These are phyloP conservation scores for Leuciscus waleckii DNA, from an alignment of 2,797 vertebrate species.

Conservation along the genomic window DNA sequence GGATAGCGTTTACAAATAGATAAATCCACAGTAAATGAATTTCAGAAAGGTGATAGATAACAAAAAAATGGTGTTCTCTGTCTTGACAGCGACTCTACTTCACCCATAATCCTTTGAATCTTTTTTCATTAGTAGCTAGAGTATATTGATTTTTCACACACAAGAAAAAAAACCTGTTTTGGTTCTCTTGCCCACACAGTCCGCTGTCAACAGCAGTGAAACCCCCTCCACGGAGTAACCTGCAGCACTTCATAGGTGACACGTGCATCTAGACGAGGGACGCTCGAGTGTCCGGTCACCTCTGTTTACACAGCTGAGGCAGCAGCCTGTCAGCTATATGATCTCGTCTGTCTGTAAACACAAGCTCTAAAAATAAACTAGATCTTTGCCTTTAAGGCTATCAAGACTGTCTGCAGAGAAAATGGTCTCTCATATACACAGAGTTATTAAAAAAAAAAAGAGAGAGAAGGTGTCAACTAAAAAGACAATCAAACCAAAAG, in stretches of 20 bases:
- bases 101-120: conserved; percentile 13
- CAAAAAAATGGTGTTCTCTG: background rate
- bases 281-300: background rate
- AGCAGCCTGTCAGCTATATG: background rate
- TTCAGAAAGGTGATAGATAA: background rate
- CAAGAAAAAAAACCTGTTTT: background rate
- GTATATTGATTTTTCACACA: background rate
- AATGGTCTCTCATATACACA: background rate
- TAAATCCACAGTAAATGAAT: background rate
- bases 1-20: conserved; percentile 4
- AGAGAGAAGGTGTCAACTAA: background rate
- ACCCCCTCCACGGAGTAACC: background rate
- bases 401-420: background rate
- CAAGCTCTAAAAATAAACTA: conserved; percentile 41
- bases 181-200: background rate
- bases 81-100: conserved; percentile 4
- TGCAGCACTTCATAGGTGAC: conserved; percentile 33
- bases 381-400: conserved; percentile 1
- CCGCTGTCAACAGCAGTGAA: conserved; percentile 7
- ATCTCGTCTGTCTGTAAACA: background rate
- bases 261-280: conserved; percentile 20
- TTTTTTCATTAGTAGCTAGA: background rate
- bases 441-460: background rate
- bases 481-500: background rate
- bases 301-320: conserved; percentile 24